phyloP scores from a whole-genome alignment of 2,797 vertebrate genomes.

The Sebastes hubbsi region DNA sequence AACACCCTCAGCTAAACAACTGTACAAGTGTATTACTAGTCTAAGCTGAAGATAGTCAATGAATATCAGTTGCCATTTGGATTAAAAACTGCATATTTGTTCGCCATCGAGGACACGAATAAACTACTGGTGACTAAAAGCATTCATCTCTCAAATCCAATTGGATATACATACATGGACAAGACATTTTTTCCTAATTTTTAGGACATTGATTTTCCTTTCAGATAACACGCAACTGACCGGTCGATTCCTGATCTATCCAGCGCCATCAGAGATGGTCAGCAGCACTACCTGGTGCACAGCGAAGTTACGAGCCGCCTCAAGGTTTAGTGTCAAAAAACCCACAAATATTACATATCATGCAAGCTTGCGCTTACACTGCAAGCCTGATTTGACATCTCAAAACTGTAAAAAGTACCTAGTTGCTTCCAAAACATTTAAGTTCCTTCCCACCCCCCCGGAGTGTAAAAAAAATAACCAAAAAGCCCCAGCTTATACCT shows the following conservation, averaged over 20 bases:
- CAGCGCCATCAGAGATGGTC: background rate
- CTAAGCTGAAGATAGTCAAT: background rate
- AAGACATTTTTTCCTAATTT: background rate
- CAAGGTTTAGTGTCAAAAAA: constrained; percentile 29
- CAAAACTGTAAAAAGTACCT: constrained; percentile 48
- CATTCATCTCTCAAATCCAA: constrained; percentile 28
- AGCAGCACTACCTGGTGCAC: background rate
- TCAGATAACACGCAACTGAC: background rate
- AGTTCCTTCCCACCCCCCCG: background rate
- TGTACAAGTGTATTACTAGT: background rate
- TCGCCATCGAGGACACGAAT: background rate
- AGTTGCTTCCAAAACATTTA: background rate
- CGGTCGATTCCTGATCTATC: background rate
- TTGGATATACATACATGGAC: background rate
- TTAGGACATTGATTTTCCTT: constrained; percentile 6
- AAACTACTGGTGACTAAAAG: constrained; percentile 50
- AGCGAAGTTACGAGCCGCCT: background rate
- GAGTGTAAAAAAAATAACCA: constrained; percentile 31
- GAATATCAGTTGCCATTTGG: constrained; percentile 3
- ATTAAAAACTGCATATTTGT: constrained; percentile 53
- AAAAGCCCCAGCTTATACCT: background rate
- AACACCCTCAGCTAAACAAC: background rate
- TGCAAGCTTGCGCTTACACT: background rate
- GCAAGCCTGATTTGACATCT: constrained; percentile 15
- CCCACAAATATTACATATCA: constrained; percentile 10